Conservation (phyloP, 1,140 invertebrate species). For the Pseudomyrmex sp. region DNA sequence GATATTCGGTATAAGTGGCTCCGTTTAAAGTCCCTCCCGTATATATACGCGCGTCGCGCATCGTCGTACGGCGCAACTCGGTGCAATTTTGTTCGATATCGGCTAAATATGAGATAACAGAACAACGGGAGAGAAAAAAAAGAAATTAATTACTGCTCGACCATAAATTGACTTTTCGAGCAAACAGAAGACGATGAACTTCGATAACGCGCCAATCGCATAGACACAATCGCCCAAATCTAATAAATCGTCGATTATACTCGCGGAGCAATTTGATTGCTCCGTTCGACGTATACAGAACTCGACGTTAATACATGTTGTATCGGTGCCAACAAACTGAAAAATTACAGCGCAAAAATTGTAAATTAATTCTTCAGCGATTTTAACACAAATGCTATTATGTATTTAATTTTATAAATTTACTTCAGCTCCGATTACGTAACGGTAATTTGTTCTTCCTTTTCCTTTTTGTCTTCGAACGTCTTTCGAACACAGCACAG, state of each 20-base stretch:
- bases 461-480: not conserved
- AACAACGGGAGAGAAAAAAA: not conserved
- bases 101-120: not conserved
- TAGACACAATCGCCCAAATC: too few relatives aligned
- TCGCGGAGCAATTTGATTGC: too few relatives aligned
- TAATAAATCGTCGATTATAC: too few relatives aligned
- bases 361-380: too few relatives aligned
- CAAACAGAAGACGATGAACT: not conserved
- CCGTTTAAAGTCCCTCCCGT: conserved; percentile 51
- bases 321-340: too few relatives aligned
- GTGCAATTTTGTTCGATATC: conserved; percentile 8
- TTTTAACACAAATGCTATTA: too few relatives aligned
- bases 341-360: too few relatives aligned
- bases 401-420: too few relatives aligned
- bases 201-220: not conserved
- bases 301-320: too few relatives aligned
- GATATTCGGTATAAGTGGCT: conserved; percentile 55
- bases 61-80: not conserved
- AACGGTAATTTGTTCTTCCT: conserved; percentile 2
- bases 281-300: too few relatives aligned
- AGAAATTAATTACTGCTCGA: conserved; percentile 11
- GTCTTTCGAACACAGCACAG: not conserved
- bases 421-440: not conserved
- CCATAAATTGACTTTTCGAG: conserved; percentile 38
- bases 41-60: conserved; percentile 10